Base-by-base conservation (phyloP, 2,797 vertebrate genomes). In the Acridotheres tristis region DNA sequence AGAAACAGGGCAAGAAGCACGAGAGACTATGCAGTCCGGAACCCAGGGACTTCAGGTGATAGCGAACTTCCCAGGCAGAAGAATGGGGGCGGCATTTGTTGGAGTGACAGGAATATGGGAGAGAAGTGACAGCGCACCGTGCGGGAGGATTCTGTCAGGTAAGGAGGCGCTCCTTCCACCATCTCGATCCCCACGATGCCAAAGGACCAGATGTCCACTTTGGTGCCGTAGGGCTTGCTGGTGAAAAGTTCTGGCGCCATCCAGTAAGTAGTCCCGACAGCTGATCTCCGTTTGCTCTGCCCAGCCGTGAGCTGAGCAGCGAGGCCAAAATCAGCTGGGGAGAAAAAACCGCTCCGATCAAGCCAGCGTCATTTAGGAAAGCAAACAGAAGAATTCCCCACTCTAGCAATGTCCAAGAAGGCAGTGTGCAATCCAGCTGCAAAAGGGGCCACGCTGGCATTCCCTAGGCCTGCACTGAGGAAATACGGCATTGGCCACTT, bases 401-500 rank as follows among this genome's bases (percentile, higher is more conserved):
- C 22, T 11, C 2, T 21, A 13, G 8, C 50, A 9, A 15, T 7
- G 27, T 26, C n/a, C 40, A 13, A 38, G 40, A 45, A 32, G 13
- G 51, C 62, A 13, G 34, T 78, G 22, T 1, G 40, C 5, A 32
- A 54, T 34, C 48, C 32, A 21, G 12, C 76, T 57, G 27, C 13
- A 26, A 26, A 32, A 38, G 42, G 16, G 21, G 26, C 62, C 51
- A 6, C 5, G 27, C 42, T 21, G 27, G n/a, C 13, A 8, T 26
- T 47, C 62, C 22, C 47, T 13, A 2, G 13, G 42, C 16, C 21
- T 16, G 17, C n/a, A 13, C n/a, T 3, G 1, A 47, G 17, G 27
- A 36, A 45, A 6, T 26, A 16, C 0, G 3, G 5, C 47, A 32
- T 1, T 32, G 51, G 17, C 27, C n/a, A 1, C 27, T 8, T 16